These are phyloP conservation scores for Melanotus villosus DNA, from an alignment of 2,888 invertebrate genomes.

Conservation along the genomic window DNA sequence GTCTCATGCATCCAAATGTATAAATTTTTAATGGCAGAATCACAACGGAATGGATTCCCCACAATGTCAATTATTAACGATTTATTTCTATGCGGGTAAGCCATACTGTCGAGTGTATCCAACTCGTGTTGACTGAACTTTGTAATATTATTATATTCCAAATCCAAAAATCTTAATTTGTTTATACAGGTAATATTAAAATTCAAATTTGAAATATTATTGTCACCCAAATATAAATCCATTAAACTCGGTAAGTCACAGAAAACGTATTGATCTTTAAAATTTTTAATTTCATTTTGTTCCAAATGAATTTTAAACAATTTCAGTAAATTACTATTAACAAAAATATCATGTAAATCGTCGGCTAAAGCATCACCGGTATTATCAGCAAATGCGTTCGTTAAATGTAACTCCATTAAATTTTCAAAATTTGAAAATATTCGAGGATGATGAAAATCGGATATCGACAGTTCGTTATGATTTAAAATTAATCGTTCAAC, in stretches of 20 bases:
- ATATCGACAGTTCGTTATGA: conserved; percentile 79
- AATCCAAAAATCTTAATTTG: conserved; percentile 77
- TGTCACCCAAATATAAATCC: conserved; percentile 80
- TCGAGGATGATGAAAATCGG: conserved; percentile 76
- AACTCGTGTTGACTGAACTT: conserved; percentile 73
- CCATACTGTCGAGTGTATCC: conserved; percentile 72
- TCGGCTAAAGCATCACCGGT: conserved; percentile 74
- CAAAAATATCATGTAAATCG: conserved; percentile 80
- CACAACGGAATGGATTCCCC: conserved; percentile 80
- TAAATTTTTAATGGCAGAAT: conserved; percentile 74
- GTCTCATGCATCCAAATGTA: conserved; percentile 77
- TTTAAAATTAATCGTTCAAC: conserved; percentile 80
- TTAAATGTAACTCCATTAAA: conserved; percentile 79
- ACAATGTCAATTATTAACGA: conserved; percentile 75
- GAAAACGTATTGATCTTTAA: conserved; percentile 77
- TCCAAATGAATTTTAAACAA: conserved; percentile 81
- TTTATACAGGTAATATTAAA: conserved; percentile 78
- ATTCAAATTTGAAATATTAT: conserved; percentile 73
- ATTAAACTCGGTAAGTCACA: conserved; percentile 78
- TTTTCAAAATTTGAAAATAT: conserved; percentile 80
- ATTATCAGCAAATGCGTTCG: conserved; percentile 80
- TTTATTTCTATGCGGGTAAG: conserved; percentile 67
- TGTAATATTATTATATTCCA: conserved; percentile 77
- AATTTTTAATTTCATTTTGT: conserved; percentile 80
- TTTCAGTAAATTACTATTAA: conserved; percentile 76